Evolutionary conservation across 2,113 vertebrate species (phyloP), one percentile per base, ranked within the genome.

Genomic region (Genyomyrus donnyi): DNA sequence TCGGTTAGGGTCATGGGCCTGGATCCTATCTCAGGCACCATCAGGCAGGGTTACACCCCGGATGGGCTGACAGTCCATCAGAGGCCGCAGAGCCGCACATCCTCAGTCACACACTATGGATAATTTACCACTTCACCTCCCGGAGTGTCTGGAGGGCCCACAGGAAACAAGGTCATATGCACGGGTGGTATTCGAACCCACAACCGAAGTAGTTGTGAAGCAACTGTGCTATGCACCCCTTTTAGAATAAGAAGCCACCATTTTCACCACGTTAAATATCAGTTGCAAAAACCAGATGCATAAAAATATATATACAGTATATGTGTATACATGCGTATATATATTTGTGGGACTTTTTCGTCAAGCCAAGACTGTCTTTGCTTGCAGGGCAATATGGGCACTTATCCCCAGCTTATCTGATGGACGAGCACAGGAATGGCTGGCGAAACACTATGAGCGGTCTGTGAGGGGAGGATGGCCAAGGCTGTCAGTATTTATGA

Each of bases 401-500:
- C 74, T 5, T 19, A 17, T 5, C 35, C 10, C 1, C 15, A 80
- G 74, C 15, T 39, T 39, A 9, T 80, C 2, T 42, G 74, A 42
- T 42, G 74, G 15, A 80, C 5, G 15, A 80, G 15, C n/a, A 19
- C 35, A 80, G 13, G 17, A 19, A 4, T 49, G 45, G 10, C 6
- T 86, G 84, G 10, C 0, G n/a, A 27, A 86, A 86, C 46, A n/a
- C 84, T 83, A 92, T 11, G 49, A 52, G 19, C 0, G 19, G 27
- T 49, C 10, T 53, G 9, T 45, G 50, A 50, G 0, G 19, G 31
- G 3, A 70, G 50, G 9, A 21, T 21, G 49, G 66, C 1, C 31
- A 48, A 48, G 56, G 50, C 74, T 48, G 70, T 90, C 89, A 77
- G 50, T 87, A 48, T 48, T 70, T 46, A 88, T 88, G 42, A 48